Base-by-base conservation (phyloP, 1,140 invertebrate species). In the Eriosoma lanigerum region DNA sequence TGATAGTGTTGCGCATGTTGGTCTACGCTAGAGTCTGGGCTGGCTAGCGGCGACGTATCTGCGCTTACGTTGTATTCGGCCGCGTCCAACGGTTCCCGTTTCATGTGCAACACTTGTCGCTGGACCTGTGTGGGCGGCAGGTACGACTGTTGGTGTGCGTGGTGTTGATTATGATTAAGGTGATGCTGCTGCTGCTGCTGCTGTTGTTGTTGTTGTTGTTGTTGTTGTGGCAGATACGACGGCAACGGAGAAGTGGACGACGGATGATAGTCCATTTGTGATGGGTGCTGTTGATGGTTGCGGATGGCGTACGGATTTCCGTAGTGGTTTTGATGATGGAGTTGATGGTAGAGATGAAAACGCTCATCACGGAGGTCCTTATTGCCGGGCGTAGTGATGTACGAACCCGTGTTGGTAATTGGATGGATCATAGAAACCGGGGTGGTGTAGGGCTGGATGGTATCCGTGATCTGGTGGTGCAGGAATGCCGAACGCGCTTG, bases 321-420 rank as follows among this genome's bases (percentile, higher is more conserved):
- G 3, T 10, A 17, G 5, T 21, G 50, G 29, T 1, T 24, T 13
- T 32, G 62, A 6, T 66, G 64, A 19, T 60, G 17, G 10, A 3
- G 32, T 17, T 89, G 88, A 88, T 87, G 85, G 87, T 87, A 87
- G 64, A 68, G 81, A 68, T 76, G 82, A 26, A 44, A 15, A 5
- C 15, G 73, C n/a, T 68, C 15, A 24, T 21, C 13, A 38, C 62
- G 29, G 12, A 54, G 4, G n/a, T 19, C 24, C 76, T 50, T 52
- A 72, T 50, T 82, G 56, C 21, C 46, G 82, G 78, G 48, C 68
- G 64, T 54, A 54, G 72, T 70, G 73, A 48, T 64, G 82, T 78
- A 78, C 75, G 44, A 78, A 78, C 46, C 75, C 75, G 75, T 78
- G 75, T 62, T 78, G 56, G 58, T 81, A 72, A 44, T 58, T 46